phyloP scores from a whole-genome alignment of 2,797 vertebrate species.

The Scleropages formosus region DNA sequence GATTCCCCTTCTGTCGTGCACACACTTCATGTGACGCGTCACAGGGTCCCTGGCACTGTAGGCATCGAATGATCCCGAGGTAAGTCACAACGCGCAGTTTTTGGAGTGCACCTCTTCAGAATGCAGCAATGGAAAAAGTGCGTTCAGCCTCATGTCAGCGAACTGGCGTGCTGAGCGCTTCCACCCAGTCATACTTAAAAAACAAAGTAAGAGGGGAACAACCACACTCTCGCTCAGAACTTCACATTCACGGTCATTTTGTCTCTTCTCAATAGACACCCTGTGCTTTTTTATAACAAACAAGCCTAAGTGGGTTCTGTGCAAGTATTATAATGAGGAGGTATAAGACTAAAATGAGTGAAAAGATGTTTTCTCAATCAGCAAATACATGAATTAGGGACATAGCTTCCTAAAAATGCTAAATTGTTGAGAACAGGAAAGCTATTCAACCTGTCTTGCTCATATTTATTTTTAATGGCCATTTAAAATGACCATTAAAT shows the following conservation, averaged over 20 bases:
- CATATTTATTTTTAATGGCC: no score
- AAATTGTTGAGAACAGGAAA: no score
- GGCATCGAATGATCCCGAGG: slow-evolving; percentile 40
- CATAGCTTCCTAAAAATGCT: no score
- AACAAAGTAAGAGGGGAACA: slow-evolving; percentile 2
- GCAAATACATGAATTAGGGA: no score
- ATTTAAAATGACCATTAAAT: no score
- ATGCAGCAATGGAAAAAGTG: slow-evolving; percentile 48
- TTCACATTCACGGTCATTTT: neutral
- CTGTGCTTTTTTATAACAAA: slow-evolving; percentile 14
- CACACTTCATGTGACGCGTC: slow-evolving; percentile 31
- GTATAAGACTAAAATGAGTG: no score
- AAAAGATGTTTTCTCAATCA: no score
- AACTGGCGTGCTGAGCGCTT: slow-evolving; percentile 21
- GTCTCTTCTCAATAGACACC: neutral
- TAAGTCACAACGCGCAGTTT: slow-evolving; percentile 35
- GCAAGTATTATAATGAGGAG: no score
- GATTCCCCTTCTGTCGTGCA: slow-evolving; percentile 33
- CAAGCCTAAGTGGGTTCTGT: no score
- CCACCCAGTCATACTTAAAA: slow-evolving; percentile 23
- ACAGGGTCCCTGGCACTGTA: slow-evolving; percentile 26
- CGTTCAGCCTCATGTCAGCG: slow-evolving; percentile 37
- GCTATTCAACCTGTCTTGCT: no score
- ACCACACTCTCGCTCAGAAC: slow-evolving; percentile 25
- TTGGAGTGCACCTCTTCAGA: slow-evolving; percentile 40